Base-by-base conservation (phyloP, 2,888 invertebrate genomes). In the Deroplatys truncata region DNA sequence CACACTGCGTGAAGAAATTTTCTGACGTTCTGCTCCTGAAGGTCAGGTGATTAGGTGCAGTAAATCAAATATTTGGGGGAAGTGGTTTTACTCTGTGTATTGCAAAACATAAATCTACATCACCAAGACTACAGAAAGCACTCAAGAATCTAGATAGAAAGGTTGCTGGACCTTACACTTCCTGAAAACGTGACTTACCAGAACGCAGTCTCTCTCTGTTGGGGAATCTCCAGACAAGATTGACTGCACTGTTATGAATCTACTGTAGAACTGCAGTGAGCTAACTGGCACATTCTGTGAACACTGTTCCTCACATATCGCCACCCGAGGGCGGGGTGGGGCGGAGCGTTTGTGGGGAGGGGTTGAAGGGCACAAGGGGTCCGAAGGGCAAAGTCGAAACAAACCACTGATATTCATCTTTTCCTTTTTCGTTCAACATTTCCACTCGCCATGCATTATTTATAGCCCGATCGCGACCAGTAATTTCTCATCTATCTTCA, bases 381-480 rank as follows among this genome's bases (percentile, higher is more conserved):
- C 86, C 86, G 86, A 86, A 86, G 86, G 86, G 86, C 86, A 86
- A 86, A 86, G 86, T 86, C 85, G 56, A 85, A 86, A 56, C 82
- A 72, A 29, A 85, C 85, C n/a, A 49, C 49, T 49, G 85, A 43
- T 85, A 86, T 86, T 25, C 82, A 82, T 86, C 56, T 86, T 86
- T 86, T n/a, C 86, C 29, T 86, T 82, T 56, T n/a, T 49, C 82
- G 16, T 43, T 85, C 85, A 16, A n/a, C 16, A 85, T 85, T 85
- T 85, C 85, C 85, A 85, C 56, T 72, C 20, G 20, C 56, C 43
- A 72, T 72, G 56, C 56, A 72, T 72, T 72, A 72, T 72, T 72
- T 72, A 72, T 72, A 72, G 56, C 25, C 56, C 16, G 25, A 72
- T 16, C 56, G 25, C 20, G 25, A 25, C 56, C 56, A 72, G 20